A percentile compares a stretch with the other conserved stretches of the same genome.
Conservation (phyloP, 1,140 invertebrate species). For the Pseudomyrmex flavicornis region DNA sequence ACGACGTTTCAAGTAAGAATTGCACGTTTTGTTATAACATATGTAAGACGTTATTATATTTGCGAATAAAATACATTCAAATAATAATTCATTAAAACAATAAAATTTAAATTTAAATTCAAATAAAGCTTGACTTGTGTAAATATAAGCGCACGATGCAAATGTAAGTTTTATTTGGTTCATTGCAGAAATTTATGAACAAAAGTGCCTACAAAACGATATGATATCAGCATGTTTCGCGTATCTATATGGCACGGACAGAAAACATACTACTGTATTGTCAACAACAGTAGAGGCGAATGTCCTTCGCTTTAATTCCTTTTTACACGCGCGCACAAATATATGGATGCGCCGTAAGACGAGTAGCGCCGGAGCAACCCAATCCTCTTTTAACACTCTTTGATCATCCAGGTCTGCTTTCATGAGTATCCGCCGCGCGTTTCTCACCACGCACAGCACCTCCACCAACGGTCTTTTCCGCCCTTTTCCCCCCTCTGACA, state of each 20-base stretch:
- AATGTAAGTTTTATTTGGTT: no score
- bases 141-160: no score
- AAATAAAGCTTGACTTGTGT: no score
- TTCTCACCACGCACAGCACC: slow-evolving; percentile 42
- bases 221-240: no score
- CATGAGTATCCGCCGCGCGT: slow-evolving; percentile 61
- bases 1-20: slow-evolving; percentile 65
- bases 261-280: not conserved
- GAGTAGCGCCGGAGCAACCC: slow-evolving; percentile 69
- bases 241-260: not conserved
- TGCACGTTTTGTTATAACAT: not conserved
- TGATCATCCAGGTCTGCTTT: slow-evolving; percentile 75
- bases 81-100: no score
- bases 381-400: slow-evolving; percentile 76
- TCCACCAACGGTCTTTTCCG: not conserved
- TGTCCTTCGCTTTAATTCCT: slow-evolving; percentile 47
- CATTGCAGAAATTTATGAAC: no score
- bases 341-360: slow-evolving; percentile 68
- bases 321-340: not conserved
- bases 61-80: no score
- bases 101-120: no score
- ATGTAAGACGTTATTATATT: no score
- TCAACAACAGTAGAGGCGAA: slow-evolving; percentile 25
- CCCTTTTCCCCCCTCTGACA: not conserved
- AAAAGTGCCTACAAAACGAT: no score